A percentile compares a stretch with the other conserved stretches of the same genome.
Evolutionary conservation across 2,113 vertebrate genomes (phyloP).

Genomic region (Tyrannus savana): DNA sequence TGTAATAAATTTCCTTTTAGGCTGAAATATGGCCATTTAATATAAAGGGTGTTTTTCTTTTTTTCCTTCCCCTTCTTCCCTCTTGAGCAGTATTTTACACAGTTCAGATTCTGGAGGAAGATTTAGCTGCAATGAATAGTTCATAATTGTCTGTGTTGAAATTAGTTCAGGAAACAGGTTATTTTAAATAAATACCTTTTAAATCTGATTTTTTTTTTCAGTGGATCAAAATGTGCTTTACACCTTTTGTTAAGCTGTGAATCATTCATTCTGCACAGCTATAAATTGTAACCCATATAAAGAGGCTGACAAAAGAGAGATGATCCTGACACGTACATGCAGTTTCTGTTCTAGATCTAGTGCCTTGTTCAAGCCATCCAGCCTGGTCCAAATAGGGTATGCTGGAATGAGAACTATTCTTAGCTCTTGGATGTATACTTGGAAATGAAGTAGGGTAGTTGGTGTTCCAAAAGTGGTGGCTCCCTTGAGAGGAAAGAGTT

Average conservation of each 20-base stretch:
- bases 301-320: not conserved
- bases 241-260: not conserved
- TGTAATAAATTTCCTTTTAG: not conserved
- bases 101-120: not conserved
- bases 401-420: slow-evolving; percentile 60
- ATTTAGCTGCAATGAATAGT: not conserved
- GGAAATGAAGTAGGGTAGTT: slow-evolving; percentile 48
- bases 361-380: not conserved
- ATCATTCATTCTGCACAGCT: not conserved
- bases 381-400: slow-evolving; percentile 29
- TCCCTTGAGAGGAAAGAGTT: not conserved
- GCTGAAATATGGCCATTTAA: not conserved
- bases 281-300: not conserved
- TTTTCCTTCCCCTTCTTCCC: not conserved
- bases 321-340: not conserved
- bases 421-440: slow-evolving; percentile 44
- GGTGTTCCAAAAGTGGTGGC: slow-evolving; percentile 28
- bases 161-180: not conserved
- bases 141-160: not conserved
- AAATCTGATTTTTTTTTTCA: not conserved
- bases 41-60: not conserved
- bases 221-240: not conserved
- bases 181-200: not conserved
- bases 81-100: not conserved
- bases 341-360: not conserved